Evolutionary conservation across 2,888 invertebrate genomes (phyloP), one percentile per base, ranked within the genome.

Genomic region (Magallana nippona): DNA sequence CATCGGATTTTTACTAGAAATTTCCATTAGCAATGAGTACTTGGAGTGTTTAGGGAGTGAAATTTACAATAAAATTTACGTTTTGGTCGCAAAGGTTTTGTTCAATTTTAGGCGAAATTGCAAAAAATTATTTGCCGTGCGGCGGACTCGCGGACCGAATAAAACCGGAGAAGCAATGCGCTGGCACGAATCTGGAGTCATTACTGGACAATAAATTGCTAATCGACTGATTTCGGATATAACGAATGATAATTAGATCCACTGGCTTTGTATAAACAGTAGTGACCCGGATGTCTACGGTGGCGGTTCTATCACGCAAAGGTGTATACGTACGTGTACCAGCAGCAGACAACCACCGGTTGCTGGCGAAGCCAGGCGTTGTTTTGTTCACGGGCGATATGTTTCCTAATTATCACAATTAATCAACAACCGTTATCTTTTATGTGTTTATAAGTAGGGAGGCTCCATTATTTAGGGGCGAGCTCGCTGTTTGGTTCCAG

Each of bases 161-260:
- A 32, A 71, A 71, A 71, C 71, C 22, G 1, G 22, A 32, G 10
- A 27, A 22, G 1, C 2, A 13, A 1, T 71, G 71, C 71, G 2
- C 32, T 27, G 71, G 71, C 32, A 71, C 71, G 32, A 27, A 32
- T 13, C 15, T 5, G 10, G 27, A 15, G 71, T 22, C 22, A 71
- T 71, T 71, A 71, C 15, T 27, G 22, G 22, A 71, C 71, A 71
- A 71, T 71, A 71, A 63, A 63, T 63, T 22, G 63, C 63, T 63
- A 63, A 71, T 71, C 71, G 71, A 71, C 71, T 19, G 11, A 71
- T 71, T 71, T 71, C 71, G 22, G 71, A 71, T 71, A 71, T 71
- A 71, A 71, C 2, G 63, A 13, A 22, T 22, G 15, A 22, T 71
- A 71, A 71, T 71, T 32, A 27, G 32, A 71, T 71, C 71, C 71